Percentiles rank a stretch among this genome's conserved stretches.
Conservation (phyloP, 2,888 invertebrate species). For the Xylocampa areola region DNA sequence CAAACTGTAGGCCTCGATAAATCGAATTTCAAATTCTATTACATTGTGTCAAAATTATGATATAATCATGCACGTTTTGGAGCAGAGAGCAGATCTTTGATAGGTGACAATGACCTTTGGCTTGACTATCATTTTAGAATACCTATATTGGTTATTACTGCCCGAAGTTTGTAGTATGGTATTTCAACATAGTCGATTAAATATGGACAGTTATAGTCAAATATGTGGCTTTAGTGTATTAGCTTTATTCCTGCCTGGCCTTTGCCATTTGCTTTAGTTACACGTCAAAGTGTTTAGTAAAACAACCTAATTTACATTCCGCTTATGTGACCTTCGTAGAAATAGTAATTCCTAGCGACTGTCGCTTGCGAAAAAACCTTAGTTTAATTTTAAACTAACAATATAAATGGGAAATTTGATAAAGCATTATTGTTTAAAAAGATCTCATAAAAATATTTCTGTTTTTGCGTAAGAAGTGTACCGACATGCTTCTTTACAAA, state of each 20-base stretch:
- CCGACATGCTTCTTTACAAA: background rate
- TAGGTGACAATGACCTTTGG: constrained; percentile 52
- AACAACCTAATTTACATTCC: constrained; percentile 51
- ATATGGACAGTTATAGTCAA: constrained; percentile 5
- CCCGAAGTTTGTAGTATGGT: constrained; percentile 1
- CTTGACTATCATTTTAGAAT: constrained; percentile 30
- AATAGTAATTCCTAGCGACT: constrained; percentile 25
- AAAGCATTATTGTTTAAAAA: background rate
- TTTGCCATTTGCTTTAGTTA: constrained; percentile 13
- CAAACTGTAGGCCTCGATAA: constrained; percentile 37
- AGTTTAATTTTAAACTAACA: background rate
- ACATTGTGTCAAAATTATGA: constrained; percentile 45
- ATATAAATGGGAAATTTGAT: background rate
- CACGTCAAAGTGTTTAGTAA: constrained; percentile 14
- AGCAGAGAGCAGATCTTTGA: constrained; percentile 40
- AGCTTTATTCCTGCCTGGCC: constrained; percentile 4
- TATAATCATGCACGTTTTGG: constrained; percentile 44
- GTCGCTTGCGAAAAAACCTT: constrained; percentile 18
- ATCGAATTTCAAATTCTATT: constrained; percentile 45
- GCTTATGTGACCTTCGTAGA: constrained; percentile 41
- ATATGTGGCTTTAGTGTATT: constrained; percentile 5
- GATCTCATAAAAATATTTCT: background rate
- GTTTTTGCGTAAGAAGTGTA: background rate
- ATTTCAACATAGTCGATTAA: background rate
- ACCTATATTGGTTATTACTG: constrained; percentile 23